Evolutionary conservation across 2,888 invertebrate genomes (phyloP), one percentile per base, ranked within the genome.

Genomic region (Meiosimyza decipiens): DNA sequence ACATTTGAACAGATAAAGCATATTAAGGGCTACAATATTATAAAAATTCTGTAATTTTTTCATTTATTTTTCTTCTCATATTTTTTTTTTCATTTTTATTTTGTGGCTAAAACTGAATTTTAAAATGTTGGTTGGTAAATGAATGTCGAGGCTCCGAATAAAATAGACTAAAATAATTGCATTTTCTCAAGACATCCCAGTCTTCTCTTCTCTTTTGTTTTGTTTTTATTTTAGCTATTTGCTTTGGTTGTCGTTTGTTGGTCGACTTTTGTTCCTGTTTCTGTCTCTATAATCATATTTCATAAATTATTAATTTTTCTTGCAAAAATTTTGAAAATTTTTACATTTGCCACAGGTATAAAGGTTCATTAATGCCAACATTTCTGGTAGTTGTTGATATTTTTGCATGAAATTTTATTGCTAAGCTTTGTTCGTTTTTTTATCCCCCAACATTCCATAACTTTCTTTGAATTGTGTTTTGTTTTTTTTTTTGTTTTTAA

Each of bases 261-360:
- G 9, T n/a, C n/a, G 63, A 47, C 49, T 66, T 71, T 66, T 69
- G 51, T 70, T 72, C 60, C 62, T 66, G 18, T 59, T 33, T 62
- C 40, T 50, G 65, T 57, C 52, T 67, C 73, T 76, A 75, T 75
- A 73, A 75, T 66, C 71, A 74, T 73, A 73, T 75, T 72, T 77
- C 76, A 76, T 82, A 82, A 80, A 82, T 80, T 79, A 82, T 82
- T 82, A 82, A 82, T 82, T 79, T 80, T 80, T 40, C 40, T 80
- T 73, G 76, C 74, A 74, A 73, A 77, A 71, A 79, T 79, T 80
- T 77, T 75, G 73, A 73, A 22, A 40, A 40, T 74, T 71, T 62
- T 57, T 49, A 2, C 73, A 66, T 74, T 65, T 75, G 69, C 71
- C 65, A 16, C 47, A 59, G 49, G 51, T 69, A 60, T 11, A 11